A percentile compares a stretch with the other conserved stretches of the same genome.
phyloP scores from a whole-genome alignment of 2,888 invertebrate genomes.

The Andrena flavipes region DNA sequence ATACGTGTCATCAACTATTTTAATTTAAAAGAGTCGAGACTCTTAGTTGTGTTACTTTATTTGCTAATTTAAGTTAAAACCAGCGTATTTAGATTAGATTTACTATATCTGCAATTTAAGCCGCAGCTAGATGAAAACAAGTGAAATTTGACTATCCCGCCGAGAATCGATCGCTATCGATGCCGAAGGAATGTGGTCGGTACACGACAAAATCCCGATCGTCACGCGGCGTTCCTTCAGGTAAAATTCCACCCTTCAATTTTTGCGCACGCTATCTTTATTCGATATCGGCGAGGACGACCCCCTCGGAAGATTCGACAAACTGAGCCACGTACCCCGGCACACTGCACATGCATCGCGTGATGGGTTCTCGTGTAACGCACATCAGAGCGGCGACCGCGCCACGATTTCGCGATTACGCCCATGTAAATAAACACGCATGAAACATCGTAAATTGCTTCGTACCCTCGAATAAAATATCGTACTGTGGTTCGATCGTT shows the following conservation, averaged over 20 bases:
- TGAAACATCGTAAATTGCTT: slow-evolving; percentile 53
- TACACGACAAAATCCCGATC: background rate
- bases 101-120: too few relatives aligned
- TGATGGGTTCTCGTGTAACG: background rate
- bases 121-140: too few relatives aligned
- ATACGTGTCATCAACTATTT: too few relatives aligned
- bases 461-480: slow-evolving; percentile 57
- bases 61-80: too few relatives aligned
- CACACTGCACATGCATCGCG: background rate
- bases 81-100: too few relatives aligned
- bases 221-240: background rate
- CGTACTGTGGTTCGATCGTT: slow-evolving; percentile 42
- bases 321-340: background rate
- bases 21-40: too few relatives aligned
- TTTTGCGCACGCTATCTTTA: slow-evolving; percentile 8
- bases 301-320: background rate
- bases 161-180: too few relatives aligned
- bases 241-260: background rate
- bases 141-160: too few relatives aligned
- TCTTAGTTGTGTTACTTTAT: too few relatives aligned
- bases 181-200: too few relatives aligned
- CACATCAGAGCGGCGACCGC: slow-evolving; percentile 5
- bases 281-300: slow-evolving; percentile 18
- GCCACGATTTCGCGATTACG: slow-evolving; percentile 24
- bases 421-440: slow-evolving; percentile 42